Percentiles rank a stretch among this genome's conserved stretches.
phyloP scores from a whole-genome alignment of 2,113 vertebrate species.

The Thymallus thymallus region DNA sequence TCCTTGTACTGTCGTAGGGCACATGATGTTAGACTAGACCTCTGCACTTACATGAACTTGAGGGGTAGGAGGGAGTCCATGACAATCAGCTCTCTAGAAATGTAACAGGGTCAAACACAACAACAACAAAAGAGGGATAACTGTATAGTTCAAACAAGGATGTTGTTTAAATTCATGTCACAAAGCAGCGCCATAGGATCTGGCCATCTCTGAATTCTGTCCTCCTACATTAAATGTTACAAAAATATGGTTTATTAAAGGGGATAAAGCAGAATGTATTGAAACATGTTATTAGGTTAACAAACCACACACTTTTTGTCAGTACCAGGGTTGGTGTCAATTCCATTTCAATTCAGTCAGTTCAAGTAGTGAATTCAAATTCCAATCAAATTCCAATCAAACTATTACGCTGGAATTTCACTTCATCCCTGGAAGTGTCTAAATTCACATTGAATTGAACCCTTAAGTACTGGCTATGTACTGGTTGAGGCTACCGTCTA shows the following conservation, averaged over 20 bases:
- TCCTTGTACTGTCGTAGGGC: neutral
- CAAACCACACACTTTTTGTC: conserved; percentile 22
- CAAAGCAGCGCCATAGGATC: neutral
- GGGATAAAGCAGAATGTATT: conserved; percentile 31
- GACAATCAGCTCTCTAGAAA: conserved; percentile 76
- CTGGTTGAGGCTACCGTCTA: no score
- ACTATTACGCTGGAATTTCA: no score
- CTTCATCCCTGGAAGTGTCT: no score
- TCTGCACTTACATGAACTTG: conserved; percentile 44
- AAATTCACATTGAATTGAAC: no score
- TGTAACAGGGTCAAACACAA: conserved; percentile 46
- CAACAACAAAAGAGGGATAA: conserved; percentile 33
- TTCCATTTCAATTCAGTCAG: no score
- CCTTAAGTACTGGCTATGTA: no score
- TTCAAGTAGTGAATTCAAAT: no score
- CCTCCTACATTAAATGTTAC: neutral
- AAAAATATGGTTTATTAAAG: conserved; percentile 15
- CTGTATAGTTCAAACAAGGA: conserved; percentile 10
- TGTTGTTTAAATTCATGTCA: neutral
- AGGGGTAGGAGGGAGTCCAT: conserved; percentile 73
- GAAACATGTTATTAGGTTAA: conserved; percentile 54
- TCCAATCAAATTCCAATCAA: no score
- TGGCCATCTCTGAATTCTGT: neutral
- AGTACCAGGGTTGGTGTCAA: no score
- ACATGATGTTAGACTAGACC: conserved; percentile 56